Conservation (phyloP, 2,113 vertebrate species). For the Notiomystis cincta region DNA sequence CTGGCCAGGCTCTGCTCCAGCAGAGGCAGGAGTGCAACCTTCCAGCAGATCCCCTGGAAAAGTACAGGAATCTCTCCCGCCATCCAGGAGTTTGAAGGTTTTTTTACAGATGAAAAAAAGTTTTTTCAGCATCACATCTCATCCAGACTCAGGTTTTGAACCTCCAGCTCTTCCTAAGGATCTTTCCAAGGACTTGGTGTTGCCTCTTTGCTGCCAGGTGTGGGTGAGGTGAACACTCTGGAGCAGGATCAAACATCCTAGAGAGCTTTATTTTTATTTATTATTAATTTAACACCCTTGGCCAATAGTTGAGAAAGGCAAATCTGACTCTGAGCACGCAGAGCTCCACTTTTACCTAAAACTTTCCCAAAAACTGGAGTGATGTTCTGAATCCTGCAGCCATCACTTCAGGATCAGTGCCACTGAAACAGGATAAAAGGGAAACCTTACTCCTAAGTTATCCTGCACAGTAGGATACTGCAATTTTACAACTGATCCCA, state of each 20-base stretch:
- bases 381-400: not conserved
- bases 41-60: not conserved
- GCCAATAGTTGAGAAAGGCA: not conserved
- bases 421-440: no score
- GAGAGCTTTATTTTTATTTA: not conserved
- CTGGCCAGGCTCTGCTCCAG: fast-evolving
- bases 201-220: not conserved
- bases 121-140: not conserved
- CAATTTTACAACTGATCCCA: not conserved
- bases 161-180: not conserved
- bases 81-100: not conserved
- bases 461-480: not conserved
- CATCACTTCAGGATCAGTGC: not conserved
- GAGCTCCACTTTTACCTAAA: not conserved
- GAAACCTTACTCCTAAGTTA: not conserved
- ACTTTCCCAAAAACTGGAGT: not conserved
- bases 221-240: not conserved
- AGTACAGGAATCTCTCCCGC: not conserved
- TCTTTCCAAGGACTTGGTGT: not conserved
- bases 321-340: not conserved
- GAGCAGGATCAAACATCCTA: not conserved
- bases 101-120: not conserved
- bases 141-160: not conserved
- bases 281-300: not conserved
- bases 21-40: not conserved